phyloP scores from a whole-genome alignment of 2,797 vertebrate species.

The Coregonus sp. region DNA sequence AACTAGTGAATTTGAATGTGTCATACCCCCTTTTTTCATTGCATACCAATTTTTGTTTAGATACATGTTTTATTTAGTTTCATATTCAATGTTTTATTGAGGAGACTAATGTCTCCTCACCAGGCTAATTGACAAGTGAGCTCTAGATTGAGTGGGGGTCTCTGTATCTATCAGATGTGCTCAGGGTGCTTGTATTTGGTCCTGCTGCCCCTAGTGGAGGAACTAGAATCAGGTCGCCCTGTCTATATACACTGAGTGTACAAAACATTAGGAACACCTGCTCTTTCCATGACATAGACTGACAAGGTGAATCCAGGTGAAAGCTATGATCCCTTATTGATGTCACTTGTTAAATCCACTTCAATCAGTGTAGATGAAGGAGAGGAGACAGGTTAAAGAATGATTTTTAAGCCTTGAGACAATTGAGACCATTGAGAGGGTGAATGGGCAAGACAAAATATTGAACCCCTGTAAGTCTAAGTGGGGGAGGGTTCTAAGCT shows the following conservation, averaged over 20 bases:
- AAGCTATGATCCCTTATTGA: no score
- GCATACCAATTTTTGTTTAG: neutral
- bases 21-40: neutral
- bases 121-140: neutral
- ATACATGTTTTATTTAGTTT: neutral
- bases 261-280: neutral
- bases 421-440: no score
- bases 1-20: neutral
- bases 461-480: neutral
- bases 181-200: slow-evolving; percentile 27
- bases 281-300: no score
- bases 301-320: no score
- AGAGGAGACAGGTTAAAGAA: no score
- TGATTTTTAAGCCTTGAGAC: no score
- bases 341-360: no score
- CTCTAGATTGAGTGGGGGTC: slow-evolving; percentile 1
- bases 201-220: slow-evolving; percentile 60
- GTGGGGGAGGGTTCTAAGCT: neutral
- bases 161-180: neutral
- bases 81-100: neutral
- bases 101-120: neutral
- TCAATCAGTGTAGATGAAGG: no score
- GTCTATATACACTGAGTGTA: no score
- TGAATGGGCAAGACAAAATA: neutral
- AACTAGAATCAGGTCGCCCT: neutral